Base-by-base conservation (phyloP, 1,140 invertebrate genomes). In the Kradibia gibbosae region DNA sequence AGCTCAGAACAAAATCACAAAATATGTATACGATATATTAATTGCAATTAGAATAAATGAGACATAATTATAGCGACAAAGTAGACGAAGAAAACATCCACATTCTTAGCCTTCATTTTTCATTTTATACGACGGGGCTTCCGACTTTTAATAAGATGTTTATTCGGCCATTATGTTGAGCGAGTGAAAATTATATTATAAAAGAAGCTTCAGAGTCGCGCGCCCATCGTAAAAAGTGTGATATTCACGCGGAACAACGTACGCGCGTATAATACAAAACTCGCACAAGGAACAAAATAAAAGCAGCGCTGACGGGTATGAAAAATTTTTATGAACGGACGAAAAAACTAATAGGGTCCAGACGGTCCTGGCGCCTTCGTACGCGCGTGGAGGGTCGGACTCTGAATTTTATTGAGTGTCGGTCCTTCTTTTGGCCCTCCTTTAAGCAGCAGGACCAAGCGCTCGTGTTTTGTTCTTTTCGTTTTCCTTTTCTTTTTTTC, bases 321-420 rank as follows among this genome's bases (percentile, higher is more conserved):
- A 81, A 67, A 80, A 75, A 70, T 81, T 81, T 81, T 81, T 81
- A 75, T 75, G 72, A 60, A 42, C 53, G 71, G 25, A 53, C 20
- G 25, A 57, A 74, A 74, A 65, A 80, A 80, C 78, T 80, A 80
- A 72, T 72, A 80, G 39, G 74, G 55, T 48, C 53, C 53, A 75
- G 77, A 48, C 78, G 70, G 20, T 36, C 53, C 71, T 80, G 78
- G 78, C 78, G 78, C 78, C 78, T 73, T 71, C 17, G 53, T 20
- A 34, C 20, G 28, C 36, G 31, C 28, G n/a, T 28, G 50, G 48
- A 57, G 72, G 72, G 48, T 65, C 53, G 45, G 70, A 8, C 15
- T 25, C 55, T 3, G 55, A 80, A 80, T 80, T 80, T 80, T 74
- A 80, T 80, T 74, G 78, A 74, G 78, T 80, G 78, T 74, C 57